Percentiles rank a stretch among this genome's conserved stretches.
These are phyloP conservation scores for Cyanoderma ruficeps DNA, from an alignment of 2,113 vertebrate genomes.

Conservation along the genomic window DNA sequence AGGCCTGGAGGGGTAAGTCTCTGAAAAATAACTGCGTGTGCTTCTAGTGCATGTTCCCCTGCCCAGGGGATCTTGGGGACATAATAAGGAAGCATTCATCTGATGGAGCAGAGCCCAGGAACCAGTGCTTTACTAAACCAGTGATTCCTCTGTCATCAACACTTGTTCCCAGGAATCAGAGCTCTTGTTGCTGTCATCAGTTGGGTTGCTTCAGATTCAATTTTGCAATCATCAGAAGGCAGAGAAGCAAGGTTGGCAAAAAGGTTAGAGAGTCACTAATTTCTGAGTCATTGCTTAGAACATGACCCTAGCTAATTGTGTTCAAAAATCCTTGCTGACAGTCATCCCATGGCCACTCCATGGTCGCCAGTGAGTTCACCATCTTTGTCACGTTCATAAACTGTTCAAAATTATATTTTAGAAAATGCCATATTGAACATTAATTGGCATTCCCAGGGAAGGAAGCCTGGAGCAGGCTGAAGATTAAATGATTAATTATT, in stretches of 20 bases:
- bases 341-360: neutral
- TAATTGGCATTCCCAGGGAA: neutral
- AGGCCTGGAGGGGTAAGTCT: slow-evolving; percentile 6
- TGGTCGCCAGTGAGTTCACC: accelerated
- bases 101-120: neutral
- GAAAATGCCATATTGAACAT: neutral
- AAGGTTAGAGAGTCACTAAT: neutral
- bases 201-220: neutral
- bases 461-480: neutral
- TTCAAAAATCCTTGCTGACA: neutral
- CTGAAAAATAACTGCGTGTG: slow-evolving; percentile 7
- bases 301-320: neutral
- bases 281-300: neutral
- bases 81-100: neutral
- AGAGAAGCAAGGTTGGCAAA: neutral
- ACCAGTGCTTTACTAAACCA: neutral
- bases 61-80: neutral
- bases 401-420: neutral
- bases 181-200: neutral
- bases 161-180: slow-evolving; percentile 3
- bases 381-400: neutral
- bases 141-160: neutral
- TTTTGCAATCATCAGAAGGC: neutral
- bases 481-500: neutral
- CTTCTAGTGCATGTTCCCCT: neutral